Evolutionary conservation across 2,113 vertebrate species (phyloP).

Genomic region (Chauna torquata): DNA sequence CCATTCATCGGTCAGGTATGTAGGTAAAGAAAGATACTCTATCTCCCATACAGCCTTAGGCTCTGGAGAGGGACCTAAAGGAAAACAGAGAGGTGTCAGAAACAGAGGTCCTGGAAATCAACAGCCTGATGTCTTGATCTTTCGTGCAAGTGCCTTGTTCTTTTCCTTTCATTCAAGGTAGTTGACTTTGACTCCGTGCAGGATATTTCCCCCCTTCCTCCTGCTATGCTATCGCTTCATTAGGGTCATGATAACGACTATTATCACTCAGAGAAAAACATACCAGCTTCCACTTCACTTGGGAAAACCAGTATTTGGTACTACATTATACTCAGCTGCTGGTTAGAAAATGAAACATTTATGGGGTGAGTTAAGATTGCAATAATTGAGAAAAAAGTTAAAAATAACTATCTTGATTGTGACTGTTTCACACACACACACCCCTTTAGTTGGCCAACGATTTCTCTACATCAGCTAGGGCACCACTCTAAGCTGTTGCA

Average conservation of each 20-base stretch:
- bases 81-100: neutral
- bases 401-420: neutral
- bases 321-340: neutral
- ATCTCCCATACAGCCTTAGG: neutral
- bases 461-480: neutral
- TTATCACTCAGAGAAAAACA: neutral
- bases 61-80: neutral
- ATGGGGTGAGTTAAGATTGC: neutral
- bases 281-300: neutral
- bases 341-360: neutral
- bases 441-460: neutral
- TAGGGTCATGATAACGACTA: rapidly evolving
- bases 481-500: neutral
- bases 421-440: neutral
- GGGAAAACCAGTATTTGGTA: neutral
- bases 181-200: neutral
- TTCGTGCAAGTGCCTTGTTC: neutral
- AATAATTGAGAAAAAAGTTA: neutral
- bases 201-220: neutral
- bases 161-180: neutral
- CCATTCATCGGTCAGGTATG: neutral
- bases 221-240: neutral
- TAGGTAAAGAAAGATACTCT: neutral
- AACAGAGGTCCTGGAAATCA: neutral
- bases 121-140: neutral